phyloP scores from a whole-genome alignment of 1,140 invertebrate genomes.

The Pseudomyrmex gracilis region DNA sequence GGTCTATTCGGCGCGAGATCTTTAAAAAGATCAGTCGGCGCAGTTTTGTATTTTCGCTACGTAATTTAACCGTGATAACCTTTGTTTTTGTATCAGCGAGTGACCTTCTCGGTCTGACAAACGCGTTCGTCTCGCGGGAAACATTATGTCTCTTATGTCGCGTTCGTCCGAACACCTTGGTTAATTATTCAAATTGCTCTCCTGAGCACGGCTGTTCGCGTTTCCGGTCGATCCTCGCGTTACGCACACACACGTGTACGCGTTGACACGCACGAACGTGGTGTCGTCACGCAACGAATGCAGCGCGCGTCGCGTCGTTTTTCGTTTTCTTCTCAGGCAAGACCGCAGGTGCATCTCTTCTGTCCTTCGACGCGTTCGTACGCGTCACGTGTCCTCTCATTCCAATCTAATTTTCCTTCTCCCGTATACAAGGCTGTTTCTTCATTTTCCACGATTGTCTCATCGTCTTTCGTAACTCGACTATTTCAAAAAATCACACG shows the following conservation, averaged over 20 bases:
- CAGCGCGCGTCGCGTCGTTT: background rate
- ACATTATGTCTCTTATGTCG: conserved; percentile 27
- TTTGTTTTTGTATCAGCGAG: conserved; percentile 49
- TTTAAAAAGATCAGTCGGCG: background rate
- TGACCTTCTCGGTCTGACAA: conserved; percentile 32
- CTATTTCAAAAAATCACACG: background rate
- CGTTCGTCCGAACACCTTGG: conserved; percentile 18
- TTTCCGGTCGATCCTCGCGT: conserved; percentile 65
- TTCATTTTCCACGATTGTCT: background rate
- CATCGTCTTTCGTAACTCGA: background rate
- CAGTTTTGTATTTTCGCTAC: background rate
- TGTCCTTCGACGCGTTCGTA: conserved; percentile 22
- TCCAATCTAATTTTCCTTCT: conserved; percentile 13
- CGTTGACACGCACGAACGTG: conserved; percentile 57
- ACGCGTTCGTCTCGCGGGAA: conserved; percentile 23
- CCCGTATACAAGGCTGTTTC: background rate
- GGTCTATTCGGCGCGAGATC: background rate
- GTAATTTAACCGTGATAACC: conserved; percentile 24
- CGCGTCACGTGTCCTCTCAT: background rate
- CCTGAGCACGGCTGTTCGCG: conserved; percentile 47
- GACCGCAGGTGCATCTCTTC: conserved; percentile 4
- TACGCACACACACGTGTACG: conserved; percentile 15
- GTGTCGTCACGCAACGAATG: conserved; percentile 61
- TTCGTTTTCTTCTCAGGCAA: background rate
- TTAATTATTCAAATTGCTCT: conserved; percentile 81